These are phyloP conservation scores for Brachionus koreanus DNA, from an alignment of 1,140 invertebrate species.

Conservation along the genomic window DNA sequence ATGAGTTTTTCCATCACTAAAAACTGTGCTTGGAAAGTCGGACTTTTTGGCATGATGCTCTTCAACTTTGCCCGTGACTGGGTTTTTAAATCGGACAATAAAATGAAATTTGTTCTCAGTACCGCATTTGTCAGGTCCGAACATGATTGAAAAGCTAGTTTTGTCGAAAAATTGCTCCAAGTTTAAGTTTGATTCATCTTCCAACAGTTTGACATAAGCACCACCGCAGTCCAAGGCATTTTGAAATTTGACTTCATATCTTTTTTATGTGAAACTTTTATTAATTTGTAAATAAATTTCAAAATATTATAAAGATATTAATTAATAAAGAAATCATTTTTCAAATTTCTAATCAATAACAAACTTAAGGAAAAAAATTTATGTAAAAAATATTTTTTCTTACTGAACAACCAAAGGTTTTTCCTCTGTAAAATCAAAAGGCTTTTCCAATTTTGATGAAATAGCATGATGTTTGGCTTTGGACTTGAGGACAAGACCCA, in stretches of 20 bases:
- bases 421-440: conserved; percentile 74
- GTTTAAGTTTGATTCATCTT: conserved; percentile 60
- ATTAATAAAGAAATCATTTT: too few relatives aligned
- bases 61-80: conserved; percentile 77
- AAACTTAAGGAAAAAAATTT: too few relatives aligned
- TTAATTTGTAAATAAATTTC: too few relatives aligned
- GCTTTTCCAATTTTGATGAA: conserved; percentile 70
- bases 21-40: conserved; percentile 77
- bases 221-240: conserved; percentile 98
- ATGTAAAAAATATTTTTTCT: background rate
- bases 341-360: too few relatives aligned
- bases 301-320: too few relatives aligned
- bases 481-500: conserved; percentile 83
- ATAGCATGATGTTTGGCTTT: conserved; percentile 96
- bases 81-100: conserved; percentile 93
- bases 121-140: conserved; percentile 98
- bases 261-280: background rate
- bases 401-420: conserved; percentile 83
- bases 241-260: conserved; percentile 67
- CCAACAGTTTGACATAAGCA: conserved; percentile 90
- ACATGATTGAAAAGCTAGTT: conserved; percentile 96
- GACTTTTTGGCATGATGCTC: conserved; percentile 74
- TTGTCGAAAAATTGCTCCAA: conserved; percentile 82
- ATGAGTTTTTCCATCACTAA: conserved; percentile 91
- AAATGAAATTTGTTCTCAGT: conserved; percentile 93